These are phyloP conservation scores for Vicugna pacos DNA, from an alignment of 2,113 vertebrate species.

Conservation along the genomic window DNA sequence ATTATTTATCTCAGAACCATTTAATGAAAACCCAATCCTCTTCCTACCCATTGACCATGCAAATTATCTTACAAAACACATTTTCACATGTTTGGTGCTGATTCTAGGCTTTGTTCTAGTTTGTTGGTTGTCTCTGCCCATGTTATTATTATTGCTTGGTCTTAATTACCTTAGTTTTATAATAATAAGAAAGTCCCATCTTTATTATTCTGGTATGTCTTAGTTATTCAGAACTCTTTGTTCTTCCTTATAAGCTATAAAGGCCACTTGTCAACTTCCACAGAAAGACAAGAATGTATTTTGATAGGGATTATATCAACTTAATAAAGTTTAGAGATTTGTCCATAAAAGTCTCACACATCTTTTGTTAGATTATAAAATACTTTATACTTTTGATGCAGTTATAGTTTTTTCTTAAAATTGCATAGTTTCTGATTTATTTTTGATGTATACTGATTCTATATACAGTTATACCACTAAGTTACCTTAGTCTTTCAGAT, in stretches of 20 bases:
- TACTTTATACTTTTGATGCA: not conserved
- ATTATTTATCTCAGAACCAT: not conserved
- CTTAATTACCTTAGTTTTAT: not conserved
- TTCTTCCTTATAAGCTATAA: not conserved
- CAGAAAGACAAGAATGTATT: not conserved
- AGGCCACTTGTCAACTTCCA: not conserved
- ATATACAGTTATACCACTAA: not conserved
- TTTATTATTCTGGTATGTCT: not conserved
- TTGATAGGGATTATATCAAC: not conserved
- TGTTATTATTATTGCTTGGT: not conserved
- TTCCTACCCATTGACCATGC: not conserved
- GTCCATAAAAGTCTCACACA: not conserved
- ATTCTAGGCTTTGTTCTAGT: not conserved
- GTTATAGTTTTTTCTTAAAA: not conserved
- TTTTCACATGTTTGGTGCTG: not conserved
- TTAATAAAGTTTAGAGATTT: conserved; percentile 25
- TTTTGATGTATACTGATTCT: not conserved
- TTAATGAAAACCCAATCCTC: not conserved
- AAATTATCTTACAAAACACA: conserved; percentile 11
- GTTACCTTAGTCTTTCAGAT: not conserved
- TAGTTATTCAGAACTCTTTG: not conserved
- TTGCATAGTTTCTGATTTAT: not conserved
- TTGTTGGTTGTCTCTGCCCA: not conserved
- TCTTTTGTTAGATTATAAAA: not conserved
- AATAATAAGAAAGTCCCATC: not conserved